Conservation (phyloP, 2,113 vertebrate genomes). For the Smithornis capensis region DNA sequence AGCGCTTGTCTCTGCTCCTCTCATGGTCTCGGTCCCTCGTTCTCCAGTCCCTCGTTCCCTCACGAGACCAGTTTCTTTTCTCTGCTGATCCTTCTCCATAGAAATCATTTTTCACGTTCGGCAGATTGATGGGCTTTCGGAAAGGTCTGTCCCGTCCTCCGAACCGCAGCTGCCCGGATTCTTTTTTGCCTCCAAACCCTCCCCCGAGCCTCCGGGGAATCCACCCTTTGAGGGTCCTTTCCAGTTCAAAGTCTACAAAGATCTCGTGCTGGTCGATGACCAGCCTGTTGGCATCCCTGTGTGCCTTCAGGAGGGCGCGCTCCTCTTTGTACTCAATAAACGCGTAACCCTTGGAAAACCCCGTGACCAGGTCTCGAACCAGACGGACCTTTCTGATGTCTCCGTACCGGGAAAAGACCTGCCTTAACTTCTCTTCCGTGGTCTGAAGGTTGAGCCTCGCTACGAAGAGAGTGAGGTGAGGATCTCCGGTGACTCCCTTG, state of each 20-base stretch:
- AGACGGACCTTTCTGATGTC: slow-evolving; percentile 87
- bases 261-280: slow-evolving; percentile 91
- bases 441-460: slow-evolving; percentile 89
- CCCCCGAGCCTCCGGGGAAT: slow-evolving; percentile 90
- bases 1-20: slow-evolving; percentile 77
- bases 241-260: slow-evolving; percentile 92
- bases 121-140: slow-evolving; percentile 90
- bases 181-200: slow-evolving; percentile 93
- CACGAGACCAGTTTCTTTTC: slow-evolving; percentile 72
- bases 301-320: slow-evolving; percentile 82
- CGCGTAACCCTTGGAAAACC: slow-evolving; percentile 91
- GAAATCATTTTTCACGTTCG: slow-evolving; percentile 60
- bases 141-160: slow-evolving; percentile 95
- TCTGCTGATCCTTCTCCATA: slow-evolving; percentile 68
- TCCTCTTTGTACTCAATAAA: slow-evolving; percentile 95
- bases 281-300: slow-evolving; percentile 89
- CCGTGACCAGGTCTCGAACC: slow-evolving; percentile 90
- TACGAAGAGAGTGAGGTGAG: slow-evolving; percentile 91
- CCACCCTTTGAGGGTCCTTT: slow-evolving; percentile 91
- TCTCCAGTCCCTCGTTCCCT: slow-evolving; percentile 74
- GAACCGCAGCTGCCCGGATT: slow-evolving; percentile 93
- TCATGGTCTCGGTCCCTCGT: slow-evolving; percentile 64
- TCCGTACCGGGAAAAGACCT: slow-evolving; percentile 90
- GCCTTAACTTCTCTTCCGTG: slow-evolving; percentile 86
- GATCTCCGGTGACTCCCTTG: slow-evolving; percentile 87